Evolutionary conservation across 2,113 vertebrate genomes (phyloP).

Genomic region (Hydrochoerus hydrochaeris): DNA sequence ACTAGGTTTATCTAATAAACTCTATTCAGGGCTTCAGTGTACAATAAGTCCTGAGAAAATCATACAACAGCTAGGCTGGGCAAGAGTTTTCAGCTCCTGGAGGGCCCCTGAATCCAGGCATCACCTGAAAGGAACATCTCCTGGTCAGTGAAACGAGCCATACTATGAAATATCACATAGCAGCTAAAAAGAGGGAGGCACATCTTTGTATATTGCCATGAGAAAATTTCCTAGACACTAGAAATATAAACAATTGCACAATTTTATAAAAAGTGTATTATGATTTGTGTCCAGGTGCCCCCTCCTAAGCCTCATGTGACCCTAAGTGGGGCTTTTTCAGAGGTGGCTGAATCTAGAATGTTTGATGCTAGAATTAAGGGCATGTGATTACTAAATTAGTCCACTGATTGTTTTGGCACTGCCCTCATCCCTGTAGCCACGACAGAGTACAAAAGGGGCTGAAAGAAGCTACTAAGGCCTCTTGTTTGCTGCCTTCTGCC

Average conservation of each 20-base stretch:
- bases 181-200: background rate
- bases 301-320: background rate
- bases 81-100: conserved; percentile 87
- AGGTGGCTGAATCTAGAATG: background rate
- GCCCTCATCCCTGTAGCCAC: background rate
- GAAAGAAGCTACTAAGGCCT: background rate
- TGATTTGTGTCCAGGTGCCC: background rate
- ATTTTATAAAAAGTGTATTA: background rate
- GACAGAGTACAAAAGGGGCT: background rate
- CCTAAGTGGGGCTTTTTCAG: background rate
- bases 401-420: background rate
- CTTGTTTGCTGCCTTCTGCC: background rate
- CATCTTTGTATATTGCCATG: background rate
- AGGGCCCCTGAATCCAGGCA: conserved; percentile 89
- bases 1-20: conserved; percentile 87
- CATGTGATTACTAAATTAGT: background rate
- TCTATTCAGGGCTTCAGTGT: conserved; percentile 89
- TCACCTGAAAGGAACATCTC: conserved; percentile 90
- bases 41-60: conserved; percentile 93
- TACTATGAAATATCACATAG: background rate
- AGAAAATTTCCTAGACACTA: background rate
- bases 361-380: background rate
- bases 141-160: conserved; percentile 86
- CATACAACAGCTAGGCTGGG: conserved; percentile 87
- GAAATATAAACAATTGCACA: background rate